Evolutionary conservation across 2,113 vertebrate genomes (phyloP).

Genomic region (Calidris pugnax): DNA sequence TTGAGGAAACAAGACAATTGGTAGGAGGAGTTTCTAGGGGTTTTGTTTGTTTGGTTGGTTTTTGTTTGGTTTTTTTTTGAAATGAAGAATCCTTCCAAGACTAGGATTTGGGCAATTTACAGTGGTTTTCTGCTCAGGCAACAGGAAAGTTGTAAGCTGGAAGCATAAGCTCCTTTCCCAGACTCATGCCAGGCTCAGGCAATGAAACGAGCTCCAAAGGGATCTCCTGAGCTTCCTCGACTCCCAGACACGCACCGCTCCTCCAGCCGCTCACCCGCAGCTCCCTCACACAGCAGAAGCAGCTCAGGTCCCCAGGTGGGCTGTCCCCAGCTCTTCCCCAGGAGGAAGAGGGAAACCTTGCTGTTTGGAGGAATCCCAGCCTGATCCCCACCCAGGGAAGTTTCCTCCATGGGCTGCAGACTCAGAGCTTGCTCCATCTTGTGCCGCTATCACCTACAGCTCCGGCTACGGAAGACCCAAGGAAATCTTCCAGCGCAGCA

Average conservation of each 20-base stretch:
- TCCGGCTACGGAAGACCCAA: accelerated
- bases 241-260: accelerated
- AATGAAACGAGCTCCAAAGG: not conserved
- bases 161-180: not conserved
- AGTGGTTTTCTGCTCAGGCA: not conserved
- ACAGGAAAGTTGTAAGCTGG: not conserved
- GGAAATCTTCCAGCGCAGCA: not conserved
- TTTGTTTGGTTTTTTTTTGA: not conserved
- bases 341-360: not conserved
- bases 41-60: not conserved
- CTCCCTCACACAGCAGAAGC: not conserved
- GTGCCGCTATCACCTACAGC: not conserved
- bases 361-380: not conserved
- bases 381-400: not conserved
- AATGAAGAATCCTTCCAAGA: not conserved
- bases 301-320: not conserved
- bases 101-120: too few relatives aligned
- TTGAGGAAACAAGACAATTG: not conserved
- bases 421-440: accelerated
- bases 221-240: not conserved
- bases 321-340: not conserved
- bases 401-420: not conserved
- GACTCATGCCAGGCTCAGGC: not conserved
- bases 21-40: not conserved
- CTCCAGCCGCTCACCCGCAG: not conserved